phyloP scores from a whole-genome alignment of 2,113 vertebrate species.

The Phasianus colchicus region DNA sequence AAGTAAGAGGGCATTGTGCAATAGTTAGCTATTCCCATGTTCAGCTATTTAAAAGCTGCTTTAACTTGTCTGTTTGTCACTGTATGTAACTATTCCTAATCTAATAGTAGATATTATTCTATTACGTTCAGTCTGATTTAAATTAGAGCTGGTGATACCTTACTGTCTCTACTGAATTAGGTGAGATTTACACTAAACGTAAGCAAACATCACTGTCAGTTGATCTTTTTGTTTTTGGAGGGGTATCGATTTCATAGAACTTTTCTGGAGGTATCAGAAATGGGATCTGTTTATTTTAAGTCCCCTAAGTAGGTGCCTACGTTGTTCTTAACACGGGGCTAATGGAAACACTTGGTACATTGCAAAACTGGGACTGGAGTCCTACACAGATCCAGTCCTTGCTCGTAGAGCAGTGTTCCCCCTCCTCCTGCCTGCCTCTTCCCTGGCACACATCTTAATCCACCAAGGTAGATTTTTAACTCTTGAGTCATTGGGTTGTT shows the following conservation, averaged over 20 bases:
- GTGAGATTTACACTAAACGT: constrained; percentile 68
- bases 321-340: constrained; percentile 20
- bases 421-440: constrained; percentile 40
- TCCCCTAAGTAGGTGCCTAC: neutral
- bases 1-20: constrained; percentile 86
- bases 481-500: constrained; percentile 78
- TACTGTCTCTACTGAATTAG: constrained; percentile 79
- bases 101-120: constrained; percentile 82
- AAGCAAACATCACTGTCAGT: constrained; percentile 62
- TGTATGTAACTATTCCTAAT: constrained; percentile 83
- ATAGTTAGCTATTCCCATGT: constrained; percentile 84
- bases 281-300: neutral
- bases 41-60: constrained; percentile 84
- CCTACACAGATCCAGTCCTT: constrained; percentile 40
- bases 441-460: constrained; percentile 54
- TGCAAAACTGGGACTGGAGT: constrained; percentile 31
- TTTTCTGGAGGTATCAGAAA: constrained; percentile 16
- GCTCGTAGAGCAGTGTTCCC: constrained; percentile 26
- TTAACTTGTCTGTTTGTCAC: constrained; percentile 82
- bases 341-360: constrained; percentile 51
- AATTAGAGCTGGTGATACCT: constrained; percentile 76
- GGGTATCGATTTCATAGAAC: constrained; percentile 15
- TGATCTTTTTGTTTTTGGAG: constrained; percentile 18
- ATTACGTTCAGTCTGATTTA: constrained; percentile 76
- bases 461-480: constrained; percentile 67